Evolutionary conservation across 2,113 vertebrate genomes (phyloP).

Genomic region (Bujurquina vittata): DNA sequence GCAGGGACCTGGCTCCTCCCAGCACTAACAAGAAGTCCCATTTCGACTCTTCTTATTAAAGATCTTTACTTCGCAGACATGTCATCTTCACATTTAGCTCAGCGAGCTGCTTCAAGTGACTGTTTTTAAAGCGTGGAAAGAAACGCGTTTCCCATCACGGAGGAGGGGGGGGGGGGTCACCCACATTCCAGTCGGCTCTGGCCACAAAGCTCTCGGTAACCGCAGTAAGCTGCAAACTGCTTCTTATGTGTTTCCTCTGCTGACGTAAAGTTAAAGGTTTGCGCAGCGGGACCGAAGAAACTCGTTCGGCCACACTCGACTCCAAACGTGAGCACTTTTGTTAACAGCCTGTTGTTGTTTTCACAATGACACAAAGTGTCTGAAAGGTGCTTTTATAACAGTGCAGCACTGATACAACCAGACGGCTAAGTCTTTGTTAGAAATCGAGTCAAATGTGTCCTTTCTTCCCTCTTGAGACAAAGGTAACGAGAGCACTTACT

Average conservation of each 20-base stretch:
- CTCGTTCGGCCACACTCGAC: not conserved
- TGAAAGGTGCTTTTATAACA: too few species aligned
- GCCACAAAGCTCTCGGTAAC: too few species aligned
- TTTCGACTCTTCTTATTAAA: not conserved
- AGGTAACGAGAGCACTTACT: conserved; percentile 71
- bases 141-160: not conserved
- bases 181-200: not conserved
- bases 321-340: not conserved
- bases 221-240: too few species aligned
- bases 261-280: not conserved
- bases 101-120: too few species aligned
- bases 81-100: too few species aligned
- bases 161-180: not conserved
- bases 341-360: too few species aligned
- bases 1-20: not conserved
- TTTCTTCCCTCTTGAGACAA: not conserved
- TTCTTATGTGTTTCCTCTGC: too few species aligned
- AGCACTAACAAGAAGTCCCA: not conserved
- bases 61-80: not conserved
- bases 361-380: not conserved
- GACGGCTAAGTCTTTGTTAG: too few species aligned
- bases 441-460: too few species aligned
- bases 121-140: not conserved
- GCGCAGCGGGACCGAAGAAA: too few species aligned
- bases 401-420: too few species aligned